phyloP scores from a whole-genome alignment of 2,888 invertebrate genomes.

The Pecten maximus region DNA sequence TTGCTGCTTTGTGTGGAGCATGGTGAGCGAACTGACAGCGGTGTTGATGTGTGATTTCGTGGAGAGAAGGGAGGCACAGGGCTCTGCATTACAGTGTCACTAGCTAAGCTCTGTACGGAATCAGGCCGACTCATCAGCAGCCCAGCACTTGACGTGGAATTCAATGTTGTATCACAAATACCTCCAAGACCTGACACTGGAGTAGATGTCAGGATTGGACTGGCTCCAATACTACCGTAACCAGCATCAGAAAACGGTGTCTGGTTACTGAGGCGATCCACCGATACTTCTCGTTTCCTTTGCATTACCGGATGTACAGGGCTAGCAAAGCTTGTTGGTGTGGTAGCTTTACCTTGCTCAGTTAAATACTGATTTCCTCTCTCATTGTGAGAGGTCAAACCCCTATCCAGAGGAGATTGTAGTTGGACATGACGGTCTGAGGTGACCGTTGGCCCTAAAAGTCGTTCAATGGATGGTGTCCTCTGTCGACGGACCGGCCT shows the following conservation, averaged over 20 bases:
- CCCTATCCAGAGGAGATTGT: neutral
- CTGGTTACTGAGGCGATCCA: slow-evolving; percentile 53
- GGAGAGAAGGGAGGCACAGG: slow-evolving; percentile 47
- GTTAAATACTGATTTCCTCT: neutral
- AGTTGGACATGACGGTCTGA: slow-evolving; percentile 19
- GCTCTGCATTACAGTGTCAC: slow-evolving; percentile 49
- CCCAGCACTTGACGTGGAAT: slow-evolving; percentile 42
- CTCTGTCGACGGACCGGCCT: slow-evolving; percentile 52
- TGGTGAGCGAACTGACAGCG: slow-evolving; percentile 46
- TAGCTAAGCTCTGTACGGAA: slow-evolving; percentile 58
- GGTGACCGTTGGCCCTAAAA: neutral
- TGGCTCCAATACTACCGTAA: slow-evolving; percentile 68
- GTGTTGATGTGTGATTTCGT: slow-evolving; percentile 52
- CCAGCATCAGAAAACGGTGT: slow-evolving; percentile 71
- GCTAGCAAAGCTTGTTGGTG: slow-evolving; percentile 33
- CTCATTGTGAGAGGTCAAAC: slow-evolving; percentile 16
- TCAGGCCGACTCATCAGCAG: slow-evolving; percentile 54
- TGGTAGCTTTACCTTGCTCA: neutral
- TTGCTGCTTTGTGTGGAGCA: slow-evolving; percentile 42
- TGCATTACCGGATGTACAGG: slow-evolving; percentile 33
- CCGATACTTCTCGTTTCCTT: slow-evolving; percentile 54
- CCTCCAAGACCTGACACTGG: slow-evolving; percentile 55
- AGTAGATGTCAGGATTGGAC: slow-evolving; percentile 63
- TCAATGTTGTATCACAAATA: slow-evolving; percentile 39
- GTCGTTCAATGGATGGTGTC: slow-evolving; percentile 52